phyloP scores from a whole-genome alignment of 2,888 invertebrate species.

The Eupeodes luniger region DNA sequence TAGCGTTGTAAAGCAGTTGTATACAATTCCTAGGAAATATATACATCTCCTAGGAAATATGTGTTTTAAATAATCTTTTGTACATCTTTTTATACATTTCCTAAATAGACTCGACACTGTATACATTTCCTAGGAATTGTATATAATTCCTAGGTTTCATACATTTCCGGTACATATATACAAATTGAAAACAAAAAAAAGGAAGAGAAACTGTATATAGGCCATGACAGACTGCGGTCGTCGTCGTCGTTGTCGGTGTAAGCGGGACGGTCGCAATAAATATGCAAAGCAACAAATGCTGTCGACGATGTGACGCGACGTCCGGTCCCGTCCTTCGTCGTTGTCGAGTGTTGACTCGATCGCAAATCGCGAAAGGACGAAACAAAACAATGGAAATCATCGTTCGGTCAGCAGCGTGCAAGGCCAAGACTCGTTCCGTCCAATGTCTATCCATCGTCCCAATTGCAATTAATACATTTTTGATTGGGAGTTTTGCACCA shows the following conservation, averaged over 20 bases:
- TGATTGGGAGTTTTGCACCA: conserved; percentile 49
- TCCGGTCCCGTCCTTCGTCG: neutral
- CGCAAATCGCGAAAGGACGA: neutral
- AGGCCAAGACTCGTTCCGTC: neutral
- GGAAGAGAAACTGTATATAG: conserved; percentile 53
- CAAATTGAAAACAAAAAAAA: conserved; percentile 28
- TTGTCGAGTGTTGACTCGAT: neutral
- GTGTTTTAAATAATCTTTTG: too few relatives aligned
- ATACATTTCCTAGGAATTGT: too few relatives aligned
- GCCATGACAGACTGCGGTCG: conserved; percentile 48
- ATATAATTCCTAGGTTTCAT: too few relatives aligned
- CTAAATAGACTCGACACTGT: too few relatives aligned
- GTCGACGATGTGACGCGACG: neutral
- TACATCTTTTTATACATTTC: too few relatives aligned
- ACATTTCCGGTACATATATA: too few relatives aligned
- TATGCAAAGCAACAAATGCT: conserved; percentile 36
- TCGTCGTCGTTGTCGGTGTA: conserved; percentile 11
- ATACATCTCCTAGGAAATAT: too few relatives aligned
- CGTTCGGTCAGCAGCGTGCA: neutral
- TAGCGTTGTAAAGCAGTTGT: too few relatives aligned
- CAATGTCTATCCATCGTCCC: conserved; percentile 18
- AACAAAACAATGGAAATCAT: conserved; percentile 64
- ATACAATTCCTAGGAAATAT: too few relatives aligned
- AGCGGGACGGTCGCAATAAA: conserved; percentile 9
- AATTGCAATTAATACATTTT: conserved; percentile 69